Percentiles rank a stretch among this genome's conserved stretches.
Evolutionary conservation across 2,888 invertebrate species (phyloP).

Genomic region (Rhagophthalmus giganteus): DNA sequence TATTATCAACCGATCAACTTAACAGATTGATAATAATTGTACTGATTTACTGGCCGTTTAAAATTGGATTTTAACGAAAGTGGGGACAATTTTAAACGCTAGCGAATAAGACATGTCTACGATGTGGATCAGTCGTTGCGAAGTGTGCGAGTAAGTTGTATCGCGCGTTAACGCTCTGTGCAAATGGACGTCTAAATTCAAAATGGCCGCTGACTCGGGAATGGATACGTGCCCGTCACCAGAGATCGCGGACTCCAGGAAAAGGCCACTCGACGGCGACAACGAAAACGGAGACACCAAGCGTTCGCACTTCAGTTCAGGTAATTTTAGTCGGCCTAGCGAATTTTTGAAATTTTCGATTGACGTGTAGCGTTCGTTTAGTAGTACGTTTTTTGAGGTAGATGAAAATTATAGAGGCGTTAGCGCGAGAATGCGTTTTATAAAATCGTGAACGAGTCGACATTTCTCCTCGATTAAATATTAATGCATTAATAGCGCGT

Average conservation of each 20-base stretch:
- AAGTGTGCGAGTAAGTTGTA: slow-evolving; percentile 32
- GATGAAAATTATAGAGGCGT: slow-evolving; percentile 11
- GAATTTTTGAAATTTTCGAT: slow-evolving; percentile 1
- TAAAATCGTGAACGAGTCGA: too few species aligned
- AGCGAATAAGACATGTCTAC: slow-evolving; percentile 32
- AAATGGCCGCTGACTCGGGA: slow-evolving; percentile 91
- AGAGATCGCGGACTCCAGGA: slow-evolving; percentile 88
- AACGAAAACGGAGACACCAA: slow-evolving; percentile 87
- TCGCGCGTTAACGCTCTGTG: slow-evolving; percentile 38
- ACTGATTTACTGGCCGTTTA: slow-evolving; percentile 16
- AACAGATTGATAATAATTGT: slow-evolving; percentile 13
- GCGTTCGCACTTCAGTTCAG: slow-evolving; percentile 88
- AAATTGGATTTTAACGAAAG: slow-evolving; percentile 15
- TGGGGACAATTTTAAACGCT: slow-evolving; percentile 39
- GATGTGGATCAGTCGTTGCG: slow-evolving; percentile 30
- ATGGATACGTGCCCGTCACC: slow-evolving; percentile 94
- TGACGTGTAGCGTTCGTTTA: too few species aligned
- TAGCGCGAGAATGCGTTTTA: too few species aligned
- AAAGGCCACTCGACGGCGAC: slow-evolving; percentile 85
- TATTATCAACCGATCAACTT: too few species aligned
- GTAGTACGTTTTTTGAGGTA: slow-evolving; percentile 1
- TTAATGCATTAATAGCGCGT: slow-evolving; percentile 2
- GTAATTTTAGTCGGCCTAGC: slow-evolving; percentile 61
- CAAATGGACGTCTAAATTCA: slow-evolving; percentile 47
- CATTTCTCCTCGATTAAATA: slow-evolving; percentile 8